phyloP scores from a whole-genome alignment of 1,140 invertebrate genomes.

The Zelostemma sp. region DNA sequence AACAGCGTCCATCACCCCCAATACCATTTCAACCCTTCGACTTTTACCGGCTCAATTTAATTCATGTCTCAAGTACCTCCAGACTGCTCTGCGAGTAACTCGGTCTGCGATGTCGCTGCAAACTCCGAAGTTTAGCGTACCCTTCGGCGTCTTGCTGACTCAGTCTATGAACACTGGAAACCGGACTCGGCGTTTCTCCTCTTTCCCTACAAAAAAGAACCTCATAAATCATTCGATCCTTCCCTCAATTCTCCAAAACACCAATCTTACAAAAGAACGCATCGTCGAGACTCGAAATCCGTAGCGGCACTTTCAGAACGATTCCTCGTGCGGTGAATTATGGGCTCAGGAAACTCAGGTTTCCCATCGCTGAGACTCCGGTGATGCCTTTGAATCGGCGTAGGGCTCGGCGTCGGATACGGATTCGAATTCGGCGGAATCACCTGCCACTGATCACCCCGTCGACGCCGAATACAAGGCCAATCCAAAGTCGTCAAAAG shows the following conservation, averaged over 20 bases:
- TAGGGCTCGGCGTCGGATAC: constrained; percentile 63
- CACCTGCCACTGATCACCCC: constrained; percentile 88
- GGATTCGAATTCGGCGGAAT: constrained; percentile 68
- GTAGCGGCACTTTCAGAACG: constrained; percentile 67
- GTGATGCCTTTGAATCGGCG: constrained; percentile 63
- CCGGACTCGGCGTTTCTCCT: constrained; percentile 83
- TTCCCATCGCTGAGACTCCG: constrained; percentile 67
- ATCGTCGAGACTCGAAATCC: constrained; percentile 59
- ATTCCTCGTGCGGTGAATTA: constrained; percentile 60
- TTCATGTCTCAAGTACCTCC: constrained; percentile 48
- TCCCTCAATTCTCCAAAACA: constrained; percentile 10
- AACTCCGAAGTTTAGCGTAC: constrained; percentile 82
- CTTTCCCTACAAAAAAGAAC: constrained; percentile 72
- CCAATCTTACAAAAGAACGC: constrained; percentile 54
- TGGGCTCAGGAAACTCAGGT: constrained; percentile 60
- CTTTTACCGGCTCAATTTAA: neutral
- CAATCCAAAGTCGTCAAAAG: constrained; percentile 79
- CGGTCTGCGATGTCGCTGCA: constrained; percentile 77
- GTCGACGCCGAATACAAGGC: constrained; percentile 84
- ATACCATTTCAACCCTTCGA: too few species aligned
- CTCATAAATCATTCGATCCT: constrained; percentile 6
- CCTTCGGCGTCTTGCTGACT: constrained; percentile 83
- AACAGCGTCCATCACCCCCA: too few species aligned
- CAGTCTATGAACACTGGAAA: constrained; percentile 82
- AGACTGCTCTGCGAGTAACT: constrained; percentile 67